A percentile compares a stretch with the other conserved stretches of the same genome.
These are phyloP conservation scores for Trogon melanurus DNA, from an alignment of 2,113 vertebrate genomes.

Conservation along the genomic window DNA sequence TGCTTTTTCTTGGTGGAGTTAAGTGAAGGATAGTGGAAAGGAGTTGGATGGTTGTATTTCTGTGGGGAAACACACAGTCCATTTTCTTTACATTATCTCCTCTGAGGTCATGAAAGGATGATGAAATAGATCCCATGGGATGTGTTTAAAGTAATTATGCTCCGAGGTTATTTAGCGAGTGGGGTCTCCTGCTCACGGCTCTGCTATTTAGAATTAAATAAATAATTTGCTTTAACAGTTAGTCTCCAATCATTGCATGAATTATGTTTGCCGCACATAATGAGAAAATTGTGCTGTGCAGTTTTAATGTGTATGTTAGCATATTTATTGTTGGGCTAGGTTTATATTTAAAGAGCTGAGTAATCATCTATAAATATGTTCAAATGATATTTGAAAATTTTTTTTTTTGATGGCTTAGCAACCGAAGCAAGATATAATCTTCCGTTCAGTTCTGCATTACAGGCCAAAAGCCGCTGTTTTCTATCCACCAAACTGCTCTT, in stretches of 20 bases:
- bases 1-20: background rate
- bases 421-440: background rate
- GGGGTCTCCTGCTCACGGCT: background rate
- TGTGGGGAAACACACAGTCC: background rate
- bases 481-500: background rate
- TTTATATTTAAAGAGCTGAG: background rate
- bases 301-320: background rate
- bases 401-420: background rate
- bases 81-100: constrained; percentile 6
- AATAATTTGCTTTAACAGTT: constrained; percentile 4
- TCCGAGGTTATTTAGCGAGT: background rate
- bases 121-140: background rate
- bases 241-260: background rate
- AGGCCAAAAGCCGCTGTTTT: constrained; percentile 17
- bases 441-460: background rate
- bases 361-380: background rate
- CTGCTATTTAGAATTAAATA: constrained; percentile 1
- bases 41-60: background rate
- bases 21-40: background rate
- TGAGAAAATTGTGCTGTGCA: constrained; percentile 9
- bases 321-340: background rate
- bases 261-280: background rate
- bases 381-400: background rate
- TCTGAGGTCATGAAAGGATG: background rate
- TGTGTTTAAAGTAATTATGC: background rate